Conservation (phyloP, 2,797 vertebrate genomes). For the Moxostoma hubbsi region DNA sequence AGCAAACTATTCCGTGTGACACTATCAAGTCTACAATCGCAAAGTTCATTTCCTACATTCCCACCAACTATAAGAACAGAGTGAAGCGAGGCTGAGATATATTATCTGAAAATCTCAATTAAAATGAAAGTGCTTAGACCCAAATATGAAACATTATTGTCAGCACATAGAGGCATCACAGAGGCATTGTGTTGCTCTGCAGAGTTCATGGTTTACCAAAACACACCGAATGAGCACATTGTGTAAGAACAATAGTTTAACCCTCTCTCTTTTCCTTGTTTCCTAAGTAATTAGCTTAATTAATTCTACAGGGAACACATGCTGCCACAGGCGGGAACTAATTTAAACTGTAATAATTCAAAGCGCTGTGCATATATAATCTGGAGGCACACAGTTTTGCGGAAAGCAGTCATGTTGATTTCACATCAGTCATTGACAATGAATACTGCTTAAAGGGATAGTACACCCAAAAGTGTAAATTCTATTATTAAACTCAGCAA, state of each 20-base stretch:
- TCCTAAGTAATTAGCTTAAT: slow-evolving; percentile 39
- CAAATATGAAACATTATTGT: slow-evolving; percentile 22
- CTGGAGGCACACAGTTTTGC: background rate
- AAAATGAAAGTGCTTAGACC: slow-evolving; percentile 17
- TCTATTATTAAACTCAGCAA: too few relatives aligned
- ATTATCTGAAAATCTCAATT: slow-evolving; percentile 41
- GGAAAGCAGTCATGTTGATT: slow-evolving; percentile 28
- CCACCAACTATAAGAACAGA: slow-evolving; percentile 1
- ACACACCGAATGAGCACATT: slow-evolving; percentile 37
- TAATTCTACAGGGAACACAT: slow-evolving; percentile 10
- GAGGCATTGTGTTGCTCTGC: slow-evolving; percentile 20
- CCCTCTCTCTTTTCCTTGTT: slow-evolving; percentile 16
- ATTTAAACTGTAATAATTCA: slow-evolving; percentile 27
- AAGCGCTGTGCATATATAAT: slow-evolving; percentile 22
- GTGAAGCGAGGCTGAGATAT: background rate
- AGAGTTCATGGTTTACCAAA: slow-evolving; percentile 24
- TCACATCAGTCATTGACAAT: slow-evolving; percentile 17
- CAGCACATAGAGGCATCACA: slow-evolving; percentile 25
- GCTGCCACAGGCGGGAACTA: slow-evolving; percentile 8
- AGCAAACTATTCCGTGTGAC: background rate
- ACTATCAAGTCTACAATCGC: background rate
- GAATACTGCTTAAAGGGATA: background rate
- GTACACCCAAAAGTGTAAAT: too few relatives aligned
- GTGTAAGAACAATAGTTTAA: slow-evolving; percentile 29
- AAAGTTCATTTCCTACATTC: background rate